Base-by-base conservation (phyloP, 1,140 invertebrate species). In the Bombus affinis region DNA sequence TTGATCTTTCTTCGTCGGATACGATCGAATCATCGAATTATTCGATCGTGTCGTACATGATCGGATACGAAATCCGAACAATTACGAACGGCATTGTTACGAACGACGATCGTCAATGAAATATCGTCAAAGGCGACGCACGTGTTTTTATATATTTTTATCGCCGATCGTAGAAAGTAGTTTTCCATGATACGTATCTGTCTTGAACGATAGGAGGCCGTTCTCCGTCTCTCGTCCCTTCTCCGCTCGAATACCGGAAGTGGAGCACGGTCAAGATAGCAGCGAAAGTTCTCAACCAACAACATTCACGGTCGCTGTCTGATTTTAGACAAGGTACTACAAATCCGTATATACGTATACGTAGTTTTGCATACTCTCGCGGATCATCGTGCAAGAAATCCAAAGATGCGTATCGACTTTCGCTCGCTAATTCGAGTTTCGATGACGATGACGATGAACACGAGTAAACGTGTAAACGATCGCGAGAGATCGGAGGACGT, bases 251-350 rank as follows among this genome's bases (percentile, higher is more conserved):
- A 65, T 53, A 79, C 70, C 80, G 88, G 88, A 89, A 86, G 80
- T 89, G 72, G 87, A 89, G 66, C 82, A 82, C 79, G 47, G 71
- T 70, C 81, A 85, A 81, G 86, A 83, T 82, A 78, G 59, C 83
- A 90, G 89, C 76, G 89, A 90, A 90, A 90, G 89, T 90, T 39
- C 39, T 74, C 84, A 57, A 66, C 68, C 53, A 37, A 62, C 78
- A 39, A 81, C 75, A 65, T 88, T 89, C 87, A 86, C 72, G 88
- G 75, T 78, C 87, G 82, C 74, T 32, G 53, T 37, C 15, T 32
- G 32, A 66, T 81, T 81, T 74, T 79, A 71, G 53, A 59, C 65
- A 35, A 6, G 18, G 22, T 6, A 37, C 44, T 2, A 15, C 35
- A n/a, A 73, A 18, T 1, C 13, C 8, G 0, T 39, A 39, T 8